A percentile compares a stretch with the other conserved stretches of the same genome.
These are phyloP conservation scores for Dufourea novaeangliae DNA, from an alignment of 1,140 invertebrate genomes.

Conservation along the genomic window DNA sequence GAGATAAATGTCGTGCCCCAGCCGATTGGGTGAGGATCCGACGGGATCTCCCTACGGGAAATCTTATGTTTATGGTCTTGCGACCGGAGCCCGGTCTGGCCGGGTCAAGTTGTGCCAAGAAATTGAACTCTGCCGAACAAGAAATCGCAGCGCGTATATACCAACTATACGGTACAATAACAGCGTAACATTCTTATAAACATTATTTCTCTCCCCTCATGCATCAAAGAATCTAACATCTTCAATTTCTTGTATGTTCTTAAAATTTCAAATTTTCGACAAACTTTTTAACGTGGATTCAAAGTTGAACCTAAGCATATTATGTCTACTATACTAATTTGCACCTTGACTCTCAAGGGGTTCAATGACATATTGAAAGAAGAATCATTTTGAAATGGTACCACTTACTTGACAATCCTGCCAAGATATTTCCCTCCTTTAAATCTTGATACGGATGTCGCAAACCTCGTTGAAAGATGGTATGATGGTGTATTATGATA, in stretches of 20 bases:
- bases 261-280: no score
- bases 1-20: conserved; percentile 37
- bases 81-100: neutral
- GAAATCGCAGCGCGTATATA: conserved; percentile 5
- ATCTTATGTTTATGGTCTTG: conserved; percentile 16
- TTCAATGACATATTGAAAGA: no score
- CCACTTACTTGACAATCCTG: no score
- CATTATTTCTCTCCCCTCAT: neutral
- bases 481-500: no score
- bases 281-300: no score
- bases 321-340: neutral
- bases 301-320: neutral
- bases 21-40: conserved; percentile 38
- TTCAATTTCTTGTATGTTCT: neutral
- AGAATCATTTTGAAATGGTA: no score
- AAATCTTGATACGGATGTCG: no score
- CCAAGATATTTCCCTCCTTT: no score
- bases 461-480: no score
- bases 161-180: neutral
- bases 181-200: neutral
- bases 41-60: conserved; percentile 36
- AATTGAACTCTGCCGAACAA: neutral
- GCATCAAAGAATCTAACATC: neutral
- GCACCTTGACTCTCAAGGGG: neutral
- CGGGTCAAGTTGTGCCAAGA: conserved; percentile 21